These are phyloP conservation scores for Hydra vulgaris DNA, from an alignment of 30 jellyfish, hydroid and myxozoan species.

Conservation along the genomic window DNA sequence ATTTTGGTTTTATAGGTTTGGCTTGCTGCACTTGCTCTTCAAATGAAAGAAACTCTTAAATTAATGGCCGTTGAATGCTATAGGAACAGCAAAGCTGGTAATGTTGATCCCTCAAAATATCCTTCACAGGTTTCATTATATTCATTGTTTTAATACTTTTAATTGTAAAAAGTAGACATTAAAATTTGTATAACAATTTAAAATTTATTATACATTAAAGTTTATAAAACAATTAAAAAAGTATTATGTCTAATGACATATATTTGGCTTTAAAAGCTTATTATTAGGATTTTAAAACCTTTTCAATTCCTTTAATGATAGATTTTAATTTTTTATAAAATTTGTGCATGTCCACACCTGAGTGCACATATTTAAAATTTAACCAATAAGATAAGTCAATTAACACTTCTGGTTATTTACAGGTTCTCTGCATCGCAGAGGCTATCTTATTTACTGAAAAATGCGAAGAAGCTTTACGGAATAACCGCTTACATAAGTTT, in stretches of 20 bases:
- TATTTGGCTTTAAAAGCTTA: too few relatives aligned
- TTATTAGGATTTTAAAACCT: too few relatives aligned
- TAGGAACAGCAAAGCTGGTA: conserved; percentile 74
- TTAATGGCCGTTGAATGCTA: conserved; percentile 58
- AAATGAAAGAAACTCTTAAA: conserved; percentile 77
- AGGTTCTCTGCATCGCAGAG: conserved; percentile 88
- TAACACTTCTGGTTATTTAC: not conserved
- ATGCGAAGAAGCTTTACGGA: conserved; percentile 74
- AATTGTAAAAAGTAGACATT: too few relatives aligned
- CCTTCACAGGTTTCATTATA: conserved; percentile 75
- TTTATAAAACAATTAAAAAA: too few relatives aligned
- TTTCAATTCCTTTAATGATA: too few relatives aligned
- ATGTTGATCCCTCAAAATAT: conserved; percentile 69
- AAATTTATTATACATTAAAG: too few relatives aligned
- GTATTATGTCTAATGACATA: too few relatives aligned
- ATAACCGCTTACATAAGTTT: conserved; percentile 46
- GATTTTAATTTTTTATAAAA: too few relatives aligned
- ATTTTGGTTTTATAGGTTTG: conserved; percentile 50
- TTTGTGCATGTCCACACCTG: too few relatives aligned
- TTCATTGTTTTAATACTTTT: too few relatives aligned
- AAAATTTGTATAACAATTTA: too few relatives aligned
- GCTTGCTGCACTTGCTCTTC: conserved; percentile 81
- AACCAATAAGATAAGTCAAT: not conserved
- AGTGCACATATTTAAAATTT: too few relatives aligned
- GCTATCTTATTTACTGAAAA: conserved; percentile 69